Base-by-base conservation (phyloP, 2,888 invertebrate genomes). In the Epinotia nisella region DNA sequence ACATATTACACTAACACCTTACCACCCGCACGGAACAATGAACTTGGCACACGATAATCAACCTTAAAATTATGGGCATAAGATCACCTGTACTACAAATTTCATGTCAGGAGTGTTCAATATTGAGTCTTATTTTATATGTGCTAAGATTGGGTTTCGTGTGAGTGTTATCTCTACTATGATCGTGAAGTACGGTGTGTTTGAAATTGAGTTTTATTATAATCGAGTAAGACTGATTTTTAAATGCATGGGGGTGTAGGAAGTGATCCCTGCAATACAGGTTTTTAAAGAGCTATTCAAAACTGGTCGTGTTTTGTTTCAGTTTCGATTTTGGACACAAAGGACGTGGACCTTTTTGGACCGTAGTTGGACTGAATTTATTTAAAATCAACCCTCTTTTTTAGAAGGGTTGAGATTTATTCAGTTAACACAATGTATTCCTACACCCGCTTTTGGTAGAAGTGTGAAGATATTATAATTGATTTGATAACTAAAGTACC, bases 1-100 rank as follows among this genome's bases (percentile, higher is more conserved):
- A 90, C 87, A 83, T 90, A 92, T 93, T 93, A 92, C 82, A 85
- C 83, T 83, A 85, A 89, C 88, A 87, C 89, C 86, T 85, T 84
- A 77, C 89, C 89, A 87, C 90, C 89, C 81, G 79, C 75, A 77
- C 76, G 77, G 75, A 51, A 64, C 64, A 70, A 58, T 59, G 41
- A 24, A 66, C 15, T 49, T 17, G 19, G 9, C 7, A 69, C 19
- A 61, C 53, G 19, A 70, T 29, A 58, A 11, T 59, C 19, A 21
- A 65, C 70, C 55, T 60, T 70, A 74, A 65, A 24, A 3, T 21
- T 41, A 49, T 55, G 1, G 2, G 0, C 3, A 59, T 53, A 60
- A 53, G 60, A 29, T 4, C 19, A 39, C 60, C 41, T n/a, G 5
- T 5, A 60, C 11, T 17, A 39, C 3, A 9, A 35, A 29, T 21